Percentiles rank a stretch among this genome's conserved stretches.
phyloP scores from a whole-genome alignment of 2,888 invertebrate species.

The Drosophila ochracea region DNA sequence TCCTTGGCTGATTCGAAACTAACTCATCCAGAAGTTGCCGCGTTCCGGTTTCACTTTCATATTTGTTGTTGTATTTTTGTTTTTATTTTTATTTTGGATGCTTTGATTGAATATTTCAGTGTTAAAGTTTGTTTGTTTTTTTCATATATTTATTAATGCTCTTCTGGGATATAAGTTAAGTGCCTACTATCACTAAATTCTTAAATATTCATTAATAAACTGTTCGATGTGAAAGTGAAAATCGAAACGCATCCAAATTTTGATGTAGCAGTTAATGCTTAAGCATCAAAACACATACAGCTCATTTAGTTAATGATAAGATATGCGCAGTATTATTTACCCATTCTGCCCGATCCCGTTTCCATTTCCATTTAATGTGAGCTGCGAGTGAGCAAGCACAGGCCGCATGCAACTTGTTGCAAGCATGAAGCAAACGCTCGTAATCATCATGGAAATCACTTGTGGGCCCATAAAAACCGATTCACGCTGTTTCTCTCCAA shows the following conservation, averaged over 20 bases:
- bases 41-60: conserved; percentile 44
- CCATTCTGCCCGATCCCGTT: conserved; percentile 1
- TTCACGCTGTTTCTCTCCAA: conserved; percentile 51
- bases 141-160: not conserved
- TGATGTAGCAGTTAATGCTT: conserved; percentile 16
- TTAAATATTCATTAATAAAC: not conserved
- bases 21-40: conserved; percentile 5
- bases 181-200: not conserved
- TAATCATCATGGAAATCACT: conserved; percentile 58
- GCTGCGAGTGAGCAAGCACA: not conserved
- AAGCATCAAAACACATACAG: conserved; percentile 15
- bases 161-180: not conserved
- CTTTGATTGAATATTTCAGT: not conserved
- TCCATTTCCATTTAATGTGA: conserved; percentile 24
- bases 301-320: conserved; percentile 48
- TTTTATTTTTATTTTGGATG: not conserved
- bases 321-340: conserved; percentile 32
- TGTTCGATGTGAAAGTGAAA: conserved; percentile 21
- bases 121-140: not conserved
- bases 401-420: conserved; percentile 52
- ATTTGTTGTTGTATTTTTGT: not conserved
- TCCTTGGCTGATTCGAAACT: not conserved
- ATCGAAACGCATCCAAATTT: conserved; percentile 3
- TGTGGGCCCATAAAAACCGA: conserved; percentile 58
- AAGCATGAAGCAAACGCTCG: conserved; percentile 10